phyloP scores from a whole-genome alignment of 2,888 invertebrate species.

The Tanypteryx hageni region DNA sequence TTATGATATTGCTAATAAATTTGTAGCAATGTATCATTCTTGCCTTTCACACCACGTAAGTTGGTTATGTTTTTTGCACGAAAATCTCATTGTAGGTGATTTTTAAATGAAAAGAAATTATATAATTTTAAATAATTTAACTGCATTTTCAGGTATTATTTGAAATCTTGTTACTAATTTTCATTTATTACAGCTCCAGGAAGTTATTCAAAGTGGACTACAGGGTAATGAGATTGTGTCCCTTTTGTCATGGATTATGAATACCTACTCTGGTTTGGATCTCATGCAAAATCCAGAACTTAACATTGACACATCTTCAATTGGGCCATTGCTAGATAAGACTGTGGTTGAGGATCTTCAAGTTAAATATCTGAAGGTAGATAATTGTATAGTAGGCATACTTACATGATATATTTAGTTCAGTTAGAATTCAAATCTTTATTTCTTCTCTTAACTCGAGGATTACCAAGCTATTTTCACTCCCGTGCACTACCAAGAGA shows the following conservation, averaged over 20 bases:
- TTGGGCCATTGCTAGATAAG: conserved; percentile 87
- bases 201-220: conserved; percentile 90
- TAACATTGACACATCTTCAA: conserved; percentile 82
- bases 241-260: conserved; percentile 93
- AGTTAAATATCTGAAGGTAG: conserved; percentile 86
- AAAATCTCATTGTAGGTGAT: neutral
- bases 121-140: neutral
- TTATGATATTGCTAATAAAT: conserved; percentile 94
- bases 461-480: too few relatives aligned
- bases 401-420: too few relatives aligned
- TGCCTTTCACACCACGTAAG: conserved; percentile 88
- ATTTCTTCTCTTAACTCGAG: neutral
- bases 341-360: conserved; percentile 87
- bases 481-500: too few relatives aligned
- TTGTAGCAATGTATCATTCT: conserved; percentile 95
- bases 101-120: neutral
- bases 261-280: conserved; percentile 92
- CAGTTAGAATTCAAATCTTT: neutral
- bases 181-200: conserved; percentile 81
- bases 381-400: too few relatives aligned
- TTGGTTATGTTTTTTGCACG: conserved; percentile 69
- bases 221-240: conserved; percentile 99
- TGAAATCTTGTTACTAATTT: conserved; percentile 70
- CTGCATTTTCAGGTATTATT: conserved; percentile 66
- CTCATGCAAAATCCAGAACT: conserved; percentile 93